Conservation (phyloP, 2,797 vertebrate genomes). For the Nothura maculosa region DNA sequence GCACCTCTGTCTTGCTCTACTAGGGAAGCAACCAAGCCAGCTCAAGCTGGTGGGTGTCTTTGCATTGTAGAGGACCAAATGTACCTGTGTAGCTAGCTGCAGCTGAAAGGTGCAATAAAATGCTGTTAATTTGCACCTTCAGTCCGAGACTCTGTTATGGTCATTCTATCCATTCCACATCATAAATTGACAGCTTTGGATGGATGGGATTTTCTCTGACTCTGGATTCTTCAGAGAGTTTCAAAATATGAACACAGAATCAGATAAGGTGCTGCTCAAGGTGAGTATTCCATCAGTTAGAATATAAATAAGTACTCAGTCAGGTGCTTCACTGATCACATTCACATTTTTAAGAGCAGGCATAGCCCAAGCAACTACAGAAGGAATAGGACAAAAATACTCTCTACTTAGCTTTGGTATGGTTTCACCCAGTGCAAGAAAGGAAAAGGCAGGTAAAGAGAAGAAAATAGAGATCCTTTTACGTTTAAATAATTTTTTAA, state of each 20-base stretch:
- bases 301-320: background rate
- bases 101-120: background rate
- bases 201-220: background rate
- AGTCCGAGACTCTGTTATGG: background rate
- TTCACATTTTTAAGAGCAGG: background rate
- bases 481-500: background rate
- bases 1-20: background rate
- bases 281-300: background rate
- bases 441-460: background rate
- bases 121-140: background rate
- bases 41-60: background rate
- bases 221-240: background rate
- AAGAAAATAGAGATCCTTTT: background rate
- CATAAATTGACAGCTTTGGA: background rate
- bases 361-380: background rate
- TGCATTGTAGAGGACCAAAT: background rate
- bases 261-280: background rate
- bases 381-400: background rate
- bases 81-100: background rate
- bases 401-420: background rate
- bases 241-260: background rate
- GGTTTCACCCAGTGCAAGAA: accelerated
- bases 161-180: background rate
- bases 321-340: background rate
- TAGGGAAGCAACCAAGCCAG: background rate